Base-by-base conservation (phyloP, 2,113 vertebrate genomes). In the Stigmatopora argus region DNA sequence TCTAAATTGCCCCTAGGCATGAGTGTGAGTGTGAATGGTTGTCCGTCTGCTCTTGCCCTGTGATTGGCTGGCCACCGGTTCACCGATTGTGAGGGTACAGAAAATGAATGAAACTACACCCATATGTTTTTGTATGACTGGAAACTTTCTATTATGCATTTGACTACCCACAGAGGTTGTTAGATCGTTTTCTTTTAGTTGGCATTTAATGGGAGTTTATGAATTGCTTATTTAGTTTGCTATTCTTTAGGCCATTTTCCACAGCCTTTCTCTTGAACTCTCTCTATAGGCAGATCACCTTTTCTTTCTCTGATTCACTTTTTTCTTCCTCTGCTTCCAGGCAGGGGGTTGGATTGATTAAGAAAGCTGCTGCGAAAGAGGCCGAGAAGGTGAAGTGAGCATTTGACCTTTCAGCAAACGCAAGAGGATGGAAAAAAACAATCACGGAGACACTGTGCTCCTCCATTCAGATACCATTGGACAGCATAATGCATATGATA, bases 341-440 rank as follows among this genome's bases (percentile, higher is more conserved):
- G 53, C 72, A 59, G 57, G 53, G 21, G 47, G 70, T 26, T 59
- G 71, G 79, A 71, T 89, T 79, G 74, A 18, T 21, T 61, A 79
- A 69, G 47, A 60, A 71, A 23, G 61, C 55, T 65, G 65, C 74
- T 51, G 55, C 38, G 62, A 66, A 9, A 68, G 71, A 76, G 71
- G 69, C 63, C 80, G 35, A 64, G 69, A 81, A 79, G 67, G 66
- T 85, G 76, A 83, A 85, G 71, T 81, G 62, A 62, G 73, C 65
- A 64, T 26, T 58, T 70, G 69, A 62, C 60, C 41, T 81, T 81
- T 83, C 55, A 38, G 34, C 21, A 15, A 44, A 38, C 21, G 19
- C 41, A 67, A 59, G 64, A 21, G 41, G n/a, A 26, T 15, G 26
- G 26, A 55, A 55, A 3, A 7, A 8, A 5, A 7, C 19, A 17